phyloP scores from a whole-genome alignment of 2,113 vertebrate genomes.

The Sapayoa aenigma region DNA sequence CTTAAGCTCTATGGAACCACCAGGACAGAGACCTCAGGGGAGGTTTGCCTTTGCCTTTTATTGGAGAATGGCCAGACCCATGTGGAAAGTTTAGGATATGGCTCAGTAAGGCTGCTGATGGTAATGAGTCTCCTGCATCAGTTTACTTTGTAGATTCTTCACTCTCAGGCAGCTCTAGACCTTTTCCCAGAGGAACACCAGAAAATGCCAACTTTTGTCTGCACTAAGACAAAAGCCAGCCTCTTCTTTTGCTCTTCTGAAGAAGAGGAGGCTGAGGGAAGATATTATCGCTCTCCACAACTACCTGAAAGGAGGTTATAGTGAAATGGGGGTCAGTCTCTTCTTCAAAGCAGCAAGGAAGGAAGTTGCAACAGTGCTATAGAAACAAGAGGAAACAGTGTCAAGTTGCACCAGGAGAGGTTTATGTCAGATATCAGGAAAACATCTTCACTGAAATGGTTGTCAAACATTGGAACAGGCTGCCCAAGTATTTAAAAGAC shows the following conservation, averaged over 20 bases:
- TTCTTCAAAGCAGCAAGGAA: background rate
- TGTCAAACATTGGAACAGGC: background rate
- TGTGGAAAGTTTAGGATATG: background rate
- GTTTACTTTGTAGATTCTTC: background rate
- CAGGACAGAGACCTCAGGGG: background rate
- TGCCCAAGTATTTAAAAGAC: background rate
- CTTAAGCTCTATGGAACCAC: background rate
- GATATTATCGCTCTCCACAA: background rate
- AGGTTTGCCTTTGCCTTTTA: background rate
- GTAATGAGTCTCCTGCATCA: background rate
- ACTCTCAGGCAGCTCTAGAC: background rate
- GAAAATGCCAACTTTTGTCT: background rate
- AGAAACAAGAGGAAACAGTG: background rate
- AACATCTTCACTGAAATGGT: background rate
- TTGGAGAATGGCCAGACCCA: background rate
- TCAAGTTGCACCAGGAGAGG: background rate
- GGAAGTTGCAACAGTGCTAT: background rate
- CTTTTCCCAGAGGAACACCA: background rate
- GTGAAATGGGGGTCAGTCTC: fast-evolving
- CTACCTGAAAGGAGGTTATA: background rate
- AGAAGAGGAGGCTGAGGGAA: background rate
- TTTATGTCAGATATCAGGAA: background rate
- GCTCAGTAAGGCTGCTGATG: background rate
- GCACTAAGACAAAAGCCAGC: background rate
- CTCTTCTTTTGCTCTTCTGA: background rate